Percentiles rank a stretch among this genome's conserved stretches.
Evolutionary conservation across 2,113 vertebrate genomes (phyloP).

Genomic region (Budorcas taxicolor): DNA sequence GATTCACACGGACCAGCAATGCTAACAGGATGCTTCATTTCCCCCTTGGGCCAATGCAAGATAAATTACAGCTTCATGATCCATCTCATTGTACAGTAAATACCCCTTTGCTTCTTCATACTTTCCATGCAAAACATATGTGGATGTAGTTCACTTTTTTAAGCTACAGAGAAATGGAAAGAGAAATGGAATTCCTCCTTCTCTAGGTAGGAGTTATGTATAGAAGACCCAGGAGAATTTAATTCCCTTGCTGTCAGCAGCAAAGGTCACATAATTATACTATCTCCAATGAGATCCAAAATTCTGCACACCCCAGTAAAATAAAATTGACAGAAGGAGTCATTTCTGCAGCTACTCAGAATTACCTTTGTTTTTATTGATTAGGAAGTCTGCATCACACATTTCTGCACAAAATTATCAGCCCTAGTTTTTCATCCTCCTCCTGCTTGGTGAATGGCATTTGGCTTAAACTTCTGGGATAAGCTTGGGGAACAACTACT

Average conservation of each 20-base stretch:
- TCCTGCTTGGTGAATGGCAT: not conserved
- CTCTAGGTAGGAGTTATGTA: not conserved
- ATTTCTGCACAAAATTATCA: constrained; percentile 7
- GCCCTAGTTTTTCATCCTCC: not conserved
- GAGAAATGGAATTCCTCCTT: not conserved
- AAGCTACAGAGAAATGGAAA: not conserved
- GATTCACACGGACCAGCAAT: not conserved
- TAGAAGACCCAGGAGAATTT: not conserved
- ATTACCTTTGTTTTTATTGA: not conserved
- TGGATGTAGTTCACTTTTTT: not conserved
- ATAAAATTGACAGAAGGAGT: not conserved
- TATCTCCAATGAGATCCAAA: not conserved
- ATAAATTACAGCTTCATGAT: not conserved
- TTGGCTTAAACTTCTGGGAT: not conserved
- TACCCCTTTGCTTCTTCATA: not conserved
- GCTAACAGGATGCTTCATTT: constrained; percentile 47
- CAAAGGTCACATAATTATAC: not conserved
- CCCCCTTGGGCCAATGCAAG: not conserved
- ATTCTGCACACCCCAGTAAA: constrained; percentile 20
- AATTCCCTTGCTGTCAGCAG: not conserved
- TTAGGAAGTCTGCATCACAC: not conserved
- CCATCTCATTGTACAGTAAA: not conserved
- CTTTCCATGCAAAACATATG: constrained; percentile 34
- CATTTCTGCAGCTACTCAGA: not conserved
- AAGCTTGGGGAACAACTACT: not conserved